Evolutionary conservation across 2,888 invertebrate genomes (phyloP).

Genomic region (Mesodorylaimus sp.): DNA sequence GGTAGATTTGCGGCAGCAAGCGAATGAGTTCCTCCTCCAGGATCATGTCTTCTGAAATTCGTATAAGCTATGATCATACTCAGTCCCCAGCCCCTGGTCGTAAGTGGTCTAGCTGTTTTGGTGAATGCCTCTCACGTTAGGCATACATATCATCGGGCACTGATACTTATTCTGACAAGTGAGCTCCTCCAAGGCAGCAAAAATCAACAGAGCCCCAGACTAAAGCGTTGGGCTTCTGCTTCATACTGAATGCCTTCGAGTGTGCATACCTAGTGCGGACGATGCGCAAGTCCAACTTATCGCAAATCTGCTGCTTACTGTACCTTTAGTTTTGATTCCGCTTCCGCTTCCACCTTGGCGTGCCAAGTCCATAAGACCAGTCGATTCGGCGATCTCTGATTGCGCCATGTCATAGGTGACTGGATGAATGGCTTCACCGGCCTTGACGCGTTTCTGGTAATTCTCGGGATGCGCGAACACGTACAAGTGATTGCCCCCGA

Average conservation of each 20-base stretch:
- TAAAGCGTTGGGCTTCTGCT: no score
- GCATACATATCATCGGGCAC: no score
- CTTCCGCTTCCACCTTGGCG: neutral
- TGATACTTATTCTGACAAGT: no score
- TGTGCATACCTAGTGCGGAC: no score
- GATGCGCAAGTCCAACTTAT: no score
- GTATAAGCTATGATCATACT: neutral
- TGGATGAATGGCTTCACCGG: slow-evolving; percentile 22
- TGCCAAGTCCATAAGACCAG: slow-evolving; percentile 23
- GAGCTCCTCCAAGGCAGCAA: no score
- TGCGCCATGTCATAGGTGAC: slow-evolving; percentile 39
- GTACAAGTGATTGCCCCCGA: slow-evolving; percentile 41
- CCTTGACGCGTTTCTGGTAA: slow-evolving; percentile 21
- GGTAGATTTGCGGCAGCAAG: slow-evolving; percentile 38
- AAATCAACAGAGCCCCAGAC: no score
- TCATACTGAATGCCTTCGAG: no score
- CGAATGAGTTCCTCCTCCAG: slow-evolving; percentile 40
- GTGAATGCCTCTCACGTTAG: neutral
- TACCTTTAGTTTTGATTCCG: slow-evolving; percentile 6
- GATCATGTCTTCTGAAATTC: slow-evolving; percentile 23
- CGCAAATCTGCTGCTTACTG: no score
- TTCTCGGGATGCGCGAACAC: slow-evolving; percentile 38
- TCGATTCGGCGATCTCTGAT: slow-evolving; percentile 38
- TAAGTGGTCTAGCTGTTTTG: neutral
- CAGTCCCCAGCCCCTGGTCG: neutral